Conservation (phyloP, 2,888 invertebrate species). For the Arctia plantaginis region DNA sequence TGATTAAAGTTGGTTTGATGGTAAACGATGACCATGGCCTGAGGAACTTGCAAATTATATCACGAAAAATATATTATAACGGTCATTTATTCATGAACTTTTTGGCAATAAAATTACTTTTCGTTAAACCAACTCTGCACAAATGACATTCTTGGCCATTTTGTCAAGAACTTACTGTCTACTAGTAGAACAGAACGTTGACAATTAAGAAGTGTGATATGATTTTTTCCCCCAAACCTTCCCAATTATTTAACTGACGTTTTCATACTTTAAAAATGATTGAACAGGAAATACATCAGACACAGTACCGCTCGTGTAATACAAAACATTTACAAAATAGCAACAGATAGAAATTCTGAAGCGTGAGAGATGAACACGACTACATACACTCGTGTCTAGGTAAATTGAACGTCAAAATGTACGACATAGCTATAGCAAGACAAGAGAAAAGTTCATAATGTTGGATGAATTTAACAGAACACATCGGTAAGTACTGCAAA, state of each 20-base stretch:
- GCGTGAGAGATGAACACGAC: slow-evolving; percentile 44
- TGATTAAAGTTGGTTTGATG: neutral
- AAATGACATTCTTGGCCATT: neutral
- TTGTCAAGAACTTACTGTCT: neutral
- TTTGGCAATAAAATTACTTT: neutral
- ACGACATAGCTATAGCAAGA: slow-evolving; percentile 28
- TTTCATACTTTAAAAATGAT: too few species aligned
- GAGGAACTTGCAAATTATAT: neutral
- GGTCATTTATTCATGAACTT: neutral
- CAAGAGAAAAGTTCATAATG: slow-evolving; percentile 22
- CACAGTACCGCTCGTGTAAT: slow-evolving; percentile 10
- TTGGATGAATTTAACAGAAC: too few species aligned
- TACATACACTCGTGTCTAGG: slow-evolving; percentile 35
- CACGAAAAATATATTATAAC: neutral
- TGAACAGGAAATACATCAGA: neutral
- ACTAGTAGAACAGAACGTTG: neutral
- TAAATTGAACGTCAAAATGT: slow-evolving; percentile 47
- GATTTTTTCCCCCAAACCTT: too few species aligned
- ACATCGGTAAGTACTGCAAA: too few species aligned
- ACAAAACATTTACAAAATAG: slow-evolving; percentile 21
- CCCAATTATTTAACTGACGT: too few species aligned
- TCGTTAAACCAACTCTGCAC: neutral
- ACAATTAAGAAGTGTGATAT: neutral
- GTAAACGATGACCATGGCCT: neutral
- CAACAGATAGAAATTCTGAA: slow-evolving; percentile 29